Conservation (phyloP, 2,888 invertebrate genomes). For the Ectemnius cavifrons region DNA sequence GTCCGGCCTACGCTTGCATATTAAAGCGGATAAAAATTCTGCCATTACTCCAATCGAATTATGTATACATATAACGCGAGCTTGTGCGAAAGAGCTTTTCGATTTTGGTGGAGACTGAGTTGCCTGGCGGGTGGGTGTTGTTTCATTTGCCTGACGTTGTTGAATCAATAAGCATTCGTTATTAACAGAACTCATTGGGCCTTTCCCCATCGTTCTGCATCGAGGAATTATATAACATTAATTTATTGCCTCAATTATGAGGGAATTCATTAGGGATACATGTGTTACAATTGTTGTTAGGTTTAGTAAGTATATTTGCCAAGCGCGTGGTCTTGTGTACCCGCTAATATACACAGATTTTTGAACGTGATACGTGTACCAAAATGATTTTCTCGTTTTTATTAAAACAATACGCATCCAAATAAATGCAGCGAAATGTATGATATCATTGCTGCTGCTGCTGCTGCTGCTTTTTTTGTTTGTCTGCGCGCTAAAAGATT, state of each 20-base stretch:
- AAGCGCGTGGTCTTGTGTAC: too few relatives aligned
- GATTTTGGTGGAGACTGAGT: neutral
- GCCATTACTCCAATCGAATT: neutral
- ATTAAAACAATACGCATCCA: too few relatives aligned
- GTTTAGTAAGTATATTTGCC: too few relatives aligned
- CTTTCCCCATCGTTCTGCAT: neutral
- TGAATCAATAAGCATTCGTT: conserved; percentile 1
- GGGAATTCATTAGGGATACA: too few relatives aligned
- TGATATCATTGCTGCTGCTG: too few relatives aligned
- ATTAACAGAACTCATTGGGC: neutral
- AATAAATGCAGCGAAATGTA: too few relatives aligned
- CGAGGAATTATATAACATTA: neutral
- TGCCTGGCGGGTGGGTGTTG: neutral
- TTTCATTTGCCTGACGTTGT: neutral
- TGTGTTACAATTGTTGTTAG: too few relatives aligned
- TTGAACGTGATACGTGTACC: too few relatives aligned
- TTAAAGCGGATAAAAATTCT: neutral
- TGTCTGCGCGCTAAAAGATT: too few relatives aligned
- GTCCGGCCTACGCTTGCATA: neutral
- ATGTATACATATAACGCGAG: neutral
- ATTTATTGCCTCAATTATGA: neutral
- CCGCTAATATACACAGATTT: too few relatives aligned
- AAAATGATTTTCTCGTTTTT: too few relatives aligned
- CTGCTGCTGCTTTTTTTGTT: too few relatives aligned
- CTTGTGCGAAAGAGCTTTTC: neutral